phyloP scores from a whole-genome alignment of 1,140 invertebrate species.

The Heterodera schachtii region DNA sequence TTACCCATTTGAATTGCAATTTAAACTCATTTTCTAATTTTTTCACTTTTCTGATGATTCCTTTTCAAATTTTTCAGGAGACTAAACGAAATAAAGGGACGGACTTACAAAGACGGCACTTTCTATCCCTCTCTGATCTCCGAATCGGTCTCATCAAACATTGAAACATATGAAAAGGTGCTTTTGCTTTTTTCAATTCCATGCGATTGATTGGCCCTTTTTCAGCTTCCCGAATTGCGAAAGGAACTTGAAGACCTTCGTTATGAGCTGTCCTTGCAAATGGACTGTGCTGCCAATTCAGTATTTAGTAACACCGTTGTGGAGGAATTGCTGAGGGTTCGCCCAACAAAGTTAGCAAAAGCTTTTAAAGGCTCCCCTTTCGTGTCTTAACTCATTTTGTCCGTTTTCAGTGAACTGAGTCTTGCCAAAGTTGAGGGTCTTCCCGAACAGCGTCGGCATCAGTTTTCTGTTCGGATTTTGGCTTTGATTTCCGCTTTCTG shows the following conservation, averaged over 20 bases:
- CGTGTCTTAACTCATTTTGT: slow-evolving; percentile 26
- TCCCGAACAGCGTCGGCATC: slow-evolving; percentile 27
- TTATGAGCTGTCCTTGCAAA: slow-evolving; percentile 34
- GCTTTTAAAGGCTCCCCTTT: not conserved
- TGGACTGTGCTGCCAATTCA: slow-evolving; percentile 30
- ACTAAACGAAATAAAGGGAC: slow-evolving; percentile 12
- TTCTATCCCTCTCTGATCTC: slow-evolving; percentile 24
- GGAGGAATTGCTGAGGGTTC: slow-evolving; percentile 32
- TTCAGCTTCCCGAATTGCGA: slow-evolving; percentile 33
- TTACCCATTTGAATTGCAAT: too few species aligned
- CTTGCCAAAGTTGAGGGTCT: slow-evolving; percentile 28
- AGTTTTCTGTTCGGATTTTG: slow-evolving; percentile 9
- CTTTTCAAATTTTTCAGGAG: slow-evolving; percentile 4
- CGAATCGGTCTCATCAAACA: not conserved
- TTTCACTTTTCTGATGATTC: too few species aligned
- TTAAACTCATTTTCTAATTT: too few species aligned
- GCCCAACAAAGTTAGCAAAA: slow-evolving; percentile 32
- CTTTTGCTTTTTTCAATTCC: not conserved
- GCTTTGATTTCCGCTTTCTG: slow-evolving; percentile 24
- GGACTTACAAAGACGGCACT: slow-evolving; percentile 23
- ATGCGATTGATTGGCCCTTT: not conserved
- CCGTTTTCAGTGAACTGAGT: slow-evolving; percentile 31
- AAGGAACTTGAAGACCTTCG: slow-evolving; percentile 30
- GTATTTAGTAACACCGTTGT: slow-evolving; percentile 40
- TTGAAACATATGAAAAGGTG: slow-evolving; percentile 32